Conservation (phyloP, 37 sponge, comb jelly and placozoan genomes). For the Hormiphora californensis region DNA sequence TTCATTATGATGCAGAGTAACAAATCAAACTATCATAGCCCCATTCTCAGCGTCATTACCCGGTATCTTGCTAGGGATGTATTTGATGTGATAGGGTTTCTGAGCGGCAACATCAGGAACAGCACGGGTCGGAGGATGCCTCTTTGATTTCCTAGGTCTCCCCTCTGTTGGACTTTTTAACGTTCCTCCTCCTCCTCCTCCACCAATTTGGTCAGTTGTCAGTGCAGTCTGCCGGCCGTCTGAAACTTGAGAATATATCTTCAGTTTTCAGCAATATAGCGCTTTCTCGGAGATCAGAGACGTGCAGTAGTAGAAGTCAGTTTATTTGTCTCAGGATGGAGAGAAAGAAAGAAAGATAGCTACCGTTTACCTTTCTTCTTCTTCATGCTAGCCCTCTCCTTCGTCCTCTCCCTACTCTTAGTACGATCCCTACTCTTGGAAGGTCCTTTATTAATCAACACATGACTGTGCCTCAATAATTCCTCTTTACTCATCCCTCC, state of each 20-base stretch:
- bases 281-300: not conserved
- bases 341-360: too few species aligned
- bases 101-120: too few species aligned
- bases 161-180: constrained; percentile 10
- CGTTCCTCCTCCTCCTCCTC: not conserved
- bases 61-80: constrained; percentile 46
- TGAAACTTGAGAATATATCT: not conserved
- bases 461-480: not conserved
- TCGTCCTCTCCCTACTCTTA: constrained; percentile 36
- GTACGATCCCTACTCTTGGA: constrained; percentile 10
- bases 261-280: not conserved
- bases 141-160: constrained; percentile 21
- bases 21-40: not conserved
- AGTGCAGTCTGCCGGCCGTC: not conserved
- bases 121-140: constrained; percentile 16
- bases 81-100: constrained; percentile 17
- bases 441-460: constrained; percentile 18
- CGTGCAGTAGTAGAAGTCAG: too few species aligned
- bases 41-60: not conserved
- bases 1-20: too few species aligned
- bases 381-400: not conserved
- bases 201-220: not conserved
- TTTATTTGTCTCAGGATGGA: too few species aligned
- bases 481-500: not conserved
- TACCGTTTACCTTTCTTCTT: not conserved